Evolutionary conservation across 2,888 invertebrate species (phyloP).

Genomic region (Meteorus cinctellus): DNA sequence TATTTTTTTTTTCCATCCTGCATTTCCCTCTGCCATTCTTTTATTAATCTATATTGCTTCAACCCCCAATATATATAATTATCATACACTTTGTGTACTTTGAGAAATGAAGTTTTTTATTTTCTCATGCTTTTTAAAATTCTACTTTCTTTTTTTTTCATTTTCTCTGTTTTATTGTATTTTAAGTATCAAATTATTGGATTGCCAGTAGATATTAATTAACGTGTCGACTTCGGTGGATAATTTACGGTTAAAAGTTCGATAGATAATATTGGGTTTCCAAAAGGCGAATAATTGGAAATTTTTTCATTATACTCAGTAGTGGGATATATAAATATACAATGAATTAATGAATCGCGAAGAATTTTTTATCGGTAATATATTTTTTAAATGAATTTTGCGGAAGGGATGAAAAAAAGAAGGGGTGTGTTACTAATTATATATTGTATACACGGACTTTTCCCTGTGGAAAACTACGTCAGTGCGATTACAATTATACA

Average conservation of each 20-base stretch:
- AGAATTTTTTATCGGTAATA: not conserved
- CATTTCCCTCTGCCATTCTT: constrained; percentile 6
- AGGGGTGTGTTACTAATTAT: not conserved
- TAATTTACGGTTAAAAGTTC: not conserved
- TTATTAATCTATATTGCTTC: constrained; percentile 18
- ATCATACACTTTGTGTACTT: constrained; percentile 16
- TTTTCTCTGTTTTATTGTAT: not conserved
- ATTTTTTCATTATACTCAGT: not conserved
- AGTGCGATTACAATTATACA: constrained; percentile 66
- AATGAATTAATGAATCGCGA: not conserved
- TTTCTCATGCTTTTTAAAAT: not conserved
- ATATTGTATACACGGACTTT: not conserved
- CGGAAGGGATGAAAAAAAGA: not conserved
- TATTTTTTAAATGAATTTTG: not conserved
- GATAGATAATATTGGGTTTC: not conserved
- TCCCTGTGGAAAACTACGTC: constrained; percentile 59
- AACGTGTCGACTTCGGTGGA: not conserved
- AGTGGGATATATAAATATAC: not conserved
- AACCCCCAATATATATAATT: not conserved
- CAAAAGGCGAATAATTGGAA: not conserved
- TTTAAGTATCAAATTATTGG: not conserved
- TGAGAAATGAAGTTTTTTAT: constrained; percentile 13
- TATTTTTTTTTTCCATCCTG: not conserved
- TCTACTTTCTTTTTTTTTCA: not conserved
- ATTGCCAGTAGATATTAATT: not conserved